Percentiles rank a stretch among this genome's conserved stretches.
Evolutionary conservation across 2,113 vertebrate genomes (phyloP).

Genomic region (Mellivora capensis): DNA sequence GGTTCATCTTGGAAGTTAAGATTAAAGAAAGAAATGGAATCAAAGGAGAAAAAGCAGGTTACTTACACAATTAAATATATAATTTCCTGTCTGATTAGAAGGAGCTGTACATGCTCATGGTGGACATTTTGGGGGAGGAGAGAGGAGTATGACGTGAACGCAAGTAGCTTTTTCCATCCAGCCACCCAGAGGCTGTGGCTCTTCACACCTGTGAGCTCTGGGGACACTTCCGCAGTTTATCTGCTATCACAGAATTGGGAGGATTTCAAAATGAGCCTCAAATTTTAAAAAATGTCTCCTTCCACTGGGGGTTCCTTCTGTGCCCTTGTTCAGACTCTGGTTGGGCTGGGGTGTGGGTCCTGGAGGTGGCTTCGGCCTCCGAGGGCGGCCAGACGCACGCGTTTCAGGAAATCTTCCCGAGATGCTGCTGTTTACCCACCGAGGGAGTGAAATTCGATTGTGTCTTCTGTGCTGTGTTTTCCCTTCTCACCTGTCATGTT

Average conservation of each 20-base stretch:
- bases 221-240: background rate
- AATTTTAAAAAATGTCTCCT: background rate
- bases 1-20: background rate
- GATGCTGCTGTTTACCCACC: background rate
- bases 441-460: background rate
- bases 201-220: background rate
- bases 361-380: background rate
- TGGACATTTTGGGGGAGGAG: background rate
- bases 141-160: background rate
- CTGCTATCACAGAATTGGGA: background rate
- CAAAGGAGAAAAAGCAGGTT: background rate
- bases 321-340: background rate
- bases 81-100: background rate
- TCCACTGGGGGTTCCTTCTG: background rate
- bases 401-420: background rate
- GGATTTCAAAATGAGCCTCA: background rate
- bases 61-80: background rate
- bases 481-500: background rate
- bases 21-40: background rate
- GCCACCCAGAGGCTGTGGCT: background rate
- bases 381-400: fast-evolving
- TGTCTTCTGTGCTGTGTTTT: background rate
- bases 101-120: background rate
- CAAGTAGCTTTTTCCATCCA: fast-evolving
- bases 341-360: background rate